These are phyloP conservation scores for Caenorhabditis latens DNA, from an alignment of 1,140 invertebrate genomes.

Conservation along the genomic window DNA sequence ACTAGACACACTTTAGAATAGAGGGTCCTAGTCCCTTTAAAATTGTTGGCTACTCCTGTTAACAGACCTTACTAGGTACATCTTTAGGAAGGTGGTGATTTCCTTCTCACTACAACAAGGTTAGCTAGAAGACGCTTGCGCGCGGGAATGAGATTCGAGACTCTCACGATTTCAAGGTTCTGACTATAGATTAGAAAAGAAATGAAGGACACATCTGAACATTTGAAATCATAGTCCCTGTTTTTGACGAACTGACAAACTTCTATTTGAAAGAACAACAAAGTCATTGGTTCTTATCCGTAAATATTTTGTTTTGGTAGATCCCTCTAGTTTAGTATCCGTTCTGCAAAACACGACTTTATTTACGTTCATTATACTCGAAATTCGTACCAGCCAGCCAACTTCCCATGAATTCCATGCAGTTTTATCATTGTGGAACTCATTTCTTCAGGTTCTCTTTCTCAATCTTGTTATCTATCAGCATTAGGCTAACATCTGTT, in stretches of 20 bases:
- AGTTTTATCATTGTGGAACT: not conserved
- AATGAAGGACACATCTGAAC: too few species aligned
- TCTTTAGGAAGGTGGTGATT: too few species aligned
- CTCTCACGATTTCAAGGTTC: too few species aligned
- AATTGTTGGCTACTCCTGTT: not conserved
- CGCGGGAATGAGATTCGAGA: too few species aligned
- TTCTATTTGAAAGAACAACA: not conserved
- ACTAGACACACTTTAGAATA: not conserved
- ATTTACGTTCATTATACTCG: not conserved
- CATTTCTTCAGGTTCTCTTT: not conserved
- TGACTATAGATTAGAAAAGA: too few species aligned
- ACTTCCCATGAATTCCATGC: not conserved
- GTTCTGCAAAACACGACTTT: not conserved
- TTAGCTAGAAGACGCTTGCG: too few species aligned
- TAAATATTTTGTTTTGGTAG: not conserved
- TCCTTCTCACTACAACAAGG: too few species aligned
- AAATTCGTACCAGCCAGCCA: not conserved
- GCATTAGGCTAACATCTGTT: constrained; percentile 35
- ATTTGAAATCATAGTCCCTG: not conserved
- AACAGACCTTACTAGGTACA: too few species aligned
- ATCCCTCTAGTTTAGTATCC: not conserved
- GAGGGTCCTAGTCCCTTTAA: not conserved
- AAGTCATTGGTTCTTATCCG: not conserved
- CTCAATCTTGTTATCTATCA: not conserved
- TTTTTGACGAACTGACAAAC: not conserved